Percentiles rank a stretch among this genome's conserved stretches.
These are phyloP conservation scores for Ascaphus truei DNA, from an alignment of 2,113 vertebrate species.

Conservation along the genomic window DNA sequence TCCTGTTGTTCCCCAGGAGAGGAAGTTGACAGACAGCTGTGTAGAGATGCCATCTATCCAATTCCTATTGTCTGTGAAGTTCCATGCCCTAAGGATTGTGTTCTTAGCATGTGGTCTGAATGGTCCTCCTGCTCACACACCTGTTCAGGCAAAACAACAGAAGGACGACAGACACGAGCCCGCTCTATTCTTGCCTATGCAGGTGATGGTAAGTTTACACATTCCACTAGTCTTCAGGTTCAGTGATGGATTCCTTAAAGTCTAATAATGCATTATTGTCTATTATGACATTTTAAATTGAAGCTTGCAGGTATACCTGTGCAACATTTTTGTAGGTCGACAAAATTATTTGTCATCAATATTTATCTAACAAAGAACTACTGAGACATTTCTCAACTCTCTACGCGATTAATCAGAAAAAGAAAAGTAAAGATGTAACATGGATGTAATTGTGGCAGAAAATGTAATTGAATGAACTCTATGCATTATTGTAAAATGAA, in stretches of 20 bases:
- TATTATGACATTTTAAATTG: no score
- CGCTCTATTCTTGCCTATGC: constrained; percentile 89
- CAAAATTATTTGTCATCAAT: no score
- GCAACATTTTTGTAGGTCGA: no score
- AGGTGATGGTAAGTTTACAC: constrained; percentile 79
- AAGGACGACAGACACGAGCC: constrained; percentile 86
- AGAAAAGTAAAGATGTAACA: no score
- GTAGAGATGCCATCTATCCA: constrained; percentile 72
- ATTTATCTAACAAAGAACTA: no score
- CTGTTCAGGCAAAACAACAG: constrained; percentile 92
- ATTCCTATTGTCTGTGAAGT: constrained; percentile 76
- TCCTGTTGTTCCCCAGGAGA: constrained; percentile 75
- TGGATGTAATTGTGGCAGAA: no score
- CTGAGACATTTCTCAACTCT: no score
- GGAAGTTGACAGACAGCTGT: constrained; percentile 74
- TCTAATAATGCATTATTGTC: no score
- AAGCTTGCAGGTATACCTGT: no score
- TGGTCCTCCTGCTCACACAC: constrained; percentile 97
- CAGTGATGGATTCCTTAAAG: background rate
- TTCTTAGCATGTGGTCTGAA: constrained; percentile 82
- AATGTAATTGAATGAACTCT: no score
- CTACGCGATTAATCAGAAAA: no score
- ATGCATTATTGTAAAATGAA: no score
- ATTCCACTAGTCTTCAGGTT: background rate
- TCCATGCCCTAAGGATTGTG: constrained; percentile 89